Conservation (phyloP, 2,797 vertebrate genomes). For the Danio albolineatus region DNA sequence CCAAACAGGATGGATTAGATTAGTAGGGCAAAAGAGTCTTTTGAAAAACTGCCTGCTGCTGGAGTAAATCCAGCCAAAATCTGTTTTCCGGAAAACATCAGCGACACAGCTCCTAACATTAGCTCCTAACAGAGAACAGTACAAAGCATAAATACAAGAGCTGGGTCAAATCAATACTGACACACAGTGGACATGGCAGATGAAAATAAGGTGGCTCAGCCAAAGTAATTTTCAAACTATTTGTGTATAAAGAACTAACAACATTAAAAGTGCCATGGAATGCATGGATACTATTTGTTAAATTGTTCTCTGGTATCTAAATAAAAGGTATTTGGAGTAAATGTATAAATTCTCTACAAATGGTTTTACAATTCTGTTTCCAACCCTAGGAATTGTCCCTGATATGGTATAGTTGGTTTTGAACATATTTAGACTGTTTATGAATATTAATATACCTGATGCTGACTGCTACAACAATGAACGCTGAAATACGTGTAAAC, state of each 20-base stretch:
- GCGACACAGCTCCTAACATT: constrained; percentile 27
- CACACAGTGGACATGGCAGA: constrained; percentile 8
- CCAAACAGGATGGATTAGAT: constrained; percentile 23
- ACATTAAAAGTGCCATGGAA: neutral
- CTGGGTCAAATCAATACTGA: constrained; percentile 17
- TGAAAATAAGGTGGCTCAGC: neutral
- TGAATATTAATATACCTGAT: too few relatives aligned
- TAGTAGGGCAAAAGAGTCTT: neutral
- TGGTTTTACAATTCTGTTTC: too few relatives aligned
- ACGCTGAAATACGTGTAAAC: too few relatives aligned
- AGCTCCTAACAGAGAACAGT: neutral
- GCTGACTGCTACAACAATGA: too few relatives aligned
- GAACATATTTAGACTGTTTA: too few relatives aligned
- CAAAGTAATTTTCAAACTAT: neutral
- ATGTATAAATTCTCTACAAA: too few relatives aligned
- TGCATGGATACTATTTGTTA: too few relatives aligned
- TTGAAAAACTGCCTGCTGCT: neutral
- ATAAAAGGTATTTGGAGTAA: too few relatives aligned
- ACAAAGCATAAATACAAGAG: neutral
- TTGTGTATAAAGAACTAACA: neutral
- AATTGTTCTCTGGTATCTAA: too few relatives aligned
- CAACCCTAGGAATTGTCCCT: too few relatives aligned
- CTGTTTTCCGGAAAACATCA: constrained; percentile 23
- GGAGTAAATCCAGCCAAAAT: constrained; percentile 21
- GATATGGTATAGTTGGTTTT: too few relatives aligned